Base-by-base conservation (phyloP, 2,888 invertebrate genomes). In the Agrotis segetum region DNA sequence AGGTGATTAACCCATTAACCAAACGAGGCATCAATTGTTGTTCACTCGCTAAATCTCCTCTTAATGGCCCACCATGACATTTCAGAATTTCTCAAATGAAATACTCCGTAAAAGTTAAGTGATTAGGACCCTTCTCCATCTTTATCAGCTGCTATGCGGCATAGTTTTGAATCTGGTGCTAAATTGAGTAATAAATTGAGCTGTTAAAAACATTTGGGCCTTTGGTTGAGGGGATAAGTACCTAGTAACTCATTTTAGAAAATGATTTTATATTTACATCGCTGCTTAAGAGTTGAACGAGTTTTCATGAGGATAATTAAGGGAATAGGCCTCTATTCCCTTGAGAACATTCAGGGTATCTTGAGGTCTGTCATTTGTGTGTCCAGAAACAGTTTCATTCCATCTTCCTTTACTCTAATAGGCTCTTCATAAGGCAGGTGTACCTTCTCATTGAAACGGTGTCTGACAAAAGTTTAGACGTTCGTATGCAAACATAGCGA, bases 101-200 rank as follows among this genome's bases (percentile, higher is more conserved):
- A 83, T 75, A 78, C 67, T 76, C 68, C 64, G 69, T 74, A 67
- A 83, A 88, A 87, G 79, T 87, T 85, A 73, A 74, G 81, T 77
- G 82, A 87, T 87, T 87, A 88, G 70, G 55, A 68, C 60, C 67
- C 64, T 58, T 75, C 84, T 62, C 59, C 52, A 67, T 75, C 74
- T 81, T 74, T 63, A 81, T 72, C 77, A 67, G 70, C 56, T 64
- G 62, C 24, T 72, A 47, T 58, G 71, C 34, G 55, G 67, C 72
- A 79, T 77, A 83, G 76, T 83, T 83, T 79, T 59, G 60, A 52
- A 77, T 64, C 44, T 59, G 50, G 40, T 49, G 40, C 58, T 62
- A 55, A 62, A 82, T 82, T 61, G 56, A 59, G 72, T 71, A 46
- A 77, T 21, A 74, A 65, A 80, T 80, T 62, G 55, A 49, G 67